Base-by-base conservation (phyloP, 2,113 vertebrate species). In the Phyllostomus discolor region DNA sequence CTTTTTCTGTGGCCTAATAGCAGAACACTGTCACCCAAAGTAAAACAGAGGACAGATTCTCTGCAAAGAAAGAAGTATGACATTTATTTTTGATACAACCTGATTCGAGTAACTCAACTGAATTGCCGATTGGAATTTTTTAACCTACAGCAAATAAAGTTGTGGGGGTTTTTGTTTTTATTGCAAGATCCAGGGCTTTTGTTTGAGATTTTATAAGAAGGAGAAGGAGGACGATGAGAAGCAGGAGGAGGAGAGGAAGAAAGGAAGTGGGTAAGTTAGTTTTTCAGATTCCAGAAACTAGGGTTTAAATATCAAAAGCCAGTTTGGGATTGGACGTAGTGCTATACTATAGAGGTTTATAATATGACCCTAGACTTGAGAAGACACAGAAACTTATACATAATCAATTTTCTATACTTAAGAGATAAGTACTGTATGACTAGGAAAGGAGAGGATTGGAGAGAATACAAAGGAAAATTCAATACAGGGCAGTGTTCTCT, bases 81-180 rank as follows among this genome's bases (percentile, higher is more conserved):
- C 11, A 24, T 28, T 22, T 48, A 83, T 80, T 91, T 91, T 90
- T 70, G 4, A 88, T 46, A 46, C 14, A 85, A 35, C 43, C 28
- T 90, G 33, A 43, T 84, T 92, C 38, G 54, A 90, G 24, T 62
- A 78, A 88, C 41, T 80, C 85, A 66, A 38, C 67, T 72, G 46
- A 90, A 82, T 38, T 70, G 24, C 38, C n/a, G 33, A 73, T 80
- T 62, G 19, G 5, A 82, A 78, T 94, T 96, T 96, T 90, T 94
- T 78, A 87, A 73, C n/a, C 66, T 28, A 26, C 16, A 92, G 19
- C 17, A 84, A 59, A 59, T 4, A 15, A 52, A 59, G 54, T 57
- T 57, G 50, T 14, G 12, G 7, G 12, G 46, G 33, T 22, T 57
- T 46, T 20, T 4, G 50, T n/a, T 35, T 84, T 76, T 59, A 54